These are phyloP conservation scores for Eolophus roseicapilla DNA, from an alignment of 2,113 vertebrate genomes.

Conservation along the genomic window DNA sequence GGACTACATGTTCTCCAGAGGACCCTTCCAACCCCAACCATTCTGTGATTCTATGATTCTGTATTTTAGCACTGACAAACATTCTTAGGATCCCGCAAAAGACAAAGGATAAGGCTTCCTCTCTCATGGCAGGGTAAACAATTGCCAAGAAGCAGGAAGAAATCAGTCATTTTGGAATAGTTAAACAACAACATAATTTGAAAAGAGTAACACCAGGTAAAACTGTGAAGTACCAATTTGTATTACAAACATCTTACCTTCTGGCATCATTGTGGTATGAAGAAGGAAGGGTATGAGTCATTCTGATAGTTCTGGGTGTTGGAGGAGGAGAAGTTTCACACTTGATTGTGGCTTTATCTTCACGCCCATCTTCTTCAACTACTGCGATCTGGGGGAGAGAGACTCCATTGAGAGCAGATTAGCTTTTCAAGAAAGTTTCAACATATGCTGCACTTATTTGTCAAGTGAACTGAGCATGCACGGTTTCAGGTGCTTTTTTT, in stretches of 20 bases:
- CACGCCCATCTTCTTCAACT: constrained; percentile 93
- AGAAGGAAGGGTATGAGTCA: constrained; percentile 96
- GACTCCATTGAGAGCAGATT: neutral
- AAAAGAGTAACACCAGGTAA: rapidly evolving
- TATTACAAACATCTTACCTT: constrained; percentile 71
- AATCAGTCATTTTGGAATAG: neutral
- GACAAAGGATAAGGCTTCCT: neutral
- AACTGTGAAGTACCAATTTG: neutral
- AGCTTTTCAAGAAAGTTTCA: neutral
- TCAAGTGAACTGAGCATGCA: neutral
- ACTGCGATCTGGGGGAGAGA: constrained; percentile 83
- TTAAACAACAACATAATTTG: neutral
- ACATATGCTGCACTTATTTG: neutral
- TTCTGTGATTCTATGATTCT: neutral
- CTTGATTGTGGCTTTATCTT: constrained; percentile 98
- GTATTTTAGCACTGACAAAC: neutral
- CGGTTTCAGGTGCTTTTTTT: neutral
- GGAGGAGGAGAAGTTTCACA: constrained; percentile 97
- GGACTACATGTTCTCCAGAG: neutral
- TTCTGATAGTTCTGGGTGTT: constrained; percentile 91
- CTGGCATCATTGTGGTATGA: constrained; percentile 94
- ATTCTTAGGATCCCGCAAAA: neutral
- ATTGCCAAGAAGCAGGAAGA: neutral
- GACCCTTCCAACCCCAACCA: neutral
- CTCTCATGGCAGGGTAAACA: neutral